These are phyloP conservation scores for Ceramica pisi DNA, from an alignment of 2,888 invertebrate species.

Conservation along the genomic window DNA sequence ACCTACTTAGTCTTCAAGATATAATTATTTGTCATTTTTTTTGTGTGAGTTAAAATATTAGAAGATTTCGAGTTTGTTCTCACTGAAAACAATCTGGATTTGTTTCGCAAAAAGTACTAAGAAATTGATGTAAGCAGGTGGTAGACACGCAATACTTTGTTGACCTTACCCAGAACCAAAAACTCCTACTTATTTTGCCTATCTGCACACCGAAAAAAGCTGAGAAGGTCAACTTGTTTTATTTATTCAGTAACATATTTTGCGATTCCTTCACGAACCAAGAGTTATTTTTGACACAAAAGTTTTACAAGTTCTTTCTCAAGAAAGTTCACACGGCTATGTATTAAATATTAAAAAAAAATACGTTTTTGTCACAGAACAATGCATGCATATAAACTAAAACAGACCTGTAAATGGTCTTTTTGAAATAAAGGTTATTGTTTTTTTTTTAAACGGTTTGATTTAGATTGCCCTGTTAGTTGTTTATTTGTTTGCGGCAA, in stretches of 20 bases:
- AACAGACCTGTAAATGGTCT: too few species aligned
- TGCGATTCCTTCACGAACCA: not conserved
- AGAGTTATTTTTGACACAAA: not conserved
- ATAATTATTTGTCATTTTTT: too few species aligned
- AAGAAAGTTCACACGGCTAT: not conserved
- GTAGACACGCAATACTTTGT: not conserved
- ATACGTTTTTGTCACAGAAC: too few species aligned
- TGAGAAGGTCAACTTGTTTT: not conserved
- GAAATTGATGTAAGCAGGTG: not conserved
- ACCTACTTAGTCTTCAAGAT: too few species aligned
- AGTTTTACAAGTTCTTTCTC: not conserved
- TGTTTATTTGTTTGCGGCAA: too few species aligned
- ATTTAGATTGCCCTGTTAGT: too few species aligned
- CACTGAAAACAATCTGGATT: not conserved
- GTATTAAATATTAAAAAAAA: too few species aligned
- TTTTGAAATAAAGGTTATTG: too few species aligned
- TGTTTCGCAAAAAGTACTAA: not conserved
- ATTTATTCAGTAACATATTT: slow-evolving; percentile 1
- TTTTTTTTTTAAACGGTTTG: too few species aligned
- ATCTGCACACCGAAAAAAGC: not conserved
- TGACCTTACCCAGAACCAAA: not conserved
- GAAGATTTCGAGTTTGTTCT: too few species aligned
- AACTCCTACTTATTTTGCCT: not conserved
- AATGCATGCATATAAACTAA: too few species aligned
- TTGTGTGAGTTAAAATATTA: too few species aligned